phyloP scores from a whole-genome alignment of 2,113 vertebrate species.

The Vulpes lagopus region DNA sequence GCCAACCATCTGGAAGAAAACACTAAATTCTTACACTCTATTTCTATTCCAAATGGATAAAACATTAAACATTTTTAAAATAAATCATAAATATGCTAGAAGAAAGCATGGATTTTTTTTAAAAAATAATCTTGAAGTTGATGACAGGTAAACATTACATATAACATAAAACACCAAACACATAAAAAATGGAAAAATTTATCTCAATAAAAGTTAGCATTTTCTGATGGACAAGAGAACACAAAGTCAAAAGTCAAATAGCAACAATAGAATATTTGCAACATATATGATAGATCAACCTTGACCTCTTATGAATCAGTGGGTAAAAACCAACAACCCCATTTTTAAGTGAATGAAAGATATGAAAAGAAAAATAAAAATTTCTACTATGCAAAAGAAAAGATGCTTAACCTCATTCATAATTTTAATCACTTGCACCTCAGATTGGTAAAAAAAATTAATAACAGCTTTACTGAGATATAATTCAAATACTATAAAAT shows the following conservation, averaged over 20 bases:
- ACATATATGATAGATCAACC: background rate
- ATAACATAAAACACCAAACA: background rate
- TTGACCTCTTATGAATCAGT: background rate
- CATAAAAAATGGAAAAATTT: background rate
- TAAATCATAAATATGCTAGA: background rate
- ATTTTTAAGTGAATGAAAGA: conserved; percentile 31
- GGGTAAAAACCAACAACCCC: background rate
- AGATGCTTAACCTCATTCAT: background rate
- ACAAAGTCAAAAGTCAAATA: conserved; percentile 12
- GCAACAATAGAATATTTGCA: background rate
- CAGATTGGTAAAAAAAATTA: background rate
- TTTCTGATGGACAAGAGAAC: conserved; percentile 28
- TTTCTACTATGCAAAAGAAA: background rate
- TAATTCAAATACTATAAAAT: background rate
- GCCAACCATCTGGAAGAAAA: conserved; percentile 60
- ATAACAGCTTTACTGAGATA: background rate
- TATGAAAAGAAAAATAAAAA: background rate
- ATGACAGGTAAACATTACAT: background rate
- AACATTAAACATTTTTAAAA: conserved; percentile 58
- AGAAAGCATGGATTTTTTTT: background rate
- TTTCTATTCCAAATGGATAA: conserved; percentile 9
- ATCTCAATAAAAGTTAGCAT: conserved; percentile 5
- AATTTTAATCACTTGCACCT: conserved; percentile 8
- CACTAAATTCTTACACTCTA: conserved; percentile 38
- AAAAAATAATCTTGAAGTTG: background rate